These are phyloP conservation scores for Pseudopipra pipra DNA, from an alignment of 2,113 vertebrate genomes.

Conservation along the genomic window DNA sequence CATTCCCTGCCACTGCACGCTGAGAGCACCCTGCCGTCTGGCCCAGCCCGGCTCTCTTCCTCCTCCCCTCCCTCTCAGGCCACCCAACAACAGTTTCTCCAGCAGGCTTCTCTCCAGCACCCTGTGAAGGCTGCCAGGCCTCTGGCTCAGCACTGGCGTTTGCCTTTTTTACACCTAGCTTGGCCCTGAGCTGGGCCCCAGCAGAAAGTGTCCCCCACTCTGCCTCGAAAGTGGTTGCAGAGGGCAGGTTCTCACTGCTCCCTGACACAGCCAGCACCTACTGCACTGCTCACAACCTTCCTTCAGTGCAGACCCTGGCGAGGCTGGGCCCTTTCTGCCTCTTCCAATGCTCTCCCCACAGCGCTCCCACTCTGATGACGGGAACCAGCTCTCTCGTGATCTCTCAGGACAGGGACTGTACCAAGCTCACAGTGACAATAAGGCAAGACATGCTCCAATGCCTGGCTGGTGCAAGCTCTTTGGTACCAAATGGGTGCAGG, in stretches of 20 bases:
- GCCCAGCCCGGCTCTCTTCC: neutral
- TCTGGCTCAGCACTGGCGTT: neutral
- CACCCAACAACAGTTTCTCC: neutral
- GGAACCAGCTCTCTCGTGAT: neutral
- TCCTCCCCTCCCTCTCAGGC: neutral
- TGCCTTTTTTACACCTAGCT: constrained; percentile 49
- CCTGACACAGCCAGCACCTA: neutral
- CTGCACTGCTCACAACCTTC: fast-evolving
- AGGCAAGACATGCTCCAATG: neutral
- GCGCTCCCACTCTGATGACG: neutral
- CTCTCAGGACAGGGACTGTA: neutral
- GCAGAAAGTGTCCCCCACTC: neutral
- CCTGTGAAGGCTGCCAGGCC: neutral
- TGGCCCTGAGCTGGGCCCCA: neutral
- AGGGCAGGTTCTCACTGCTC: neutral
- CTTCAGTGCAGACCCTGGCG: fast-evolving
- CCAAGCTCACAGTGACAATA: neutral
- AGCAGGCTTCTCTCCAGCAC: neutral
- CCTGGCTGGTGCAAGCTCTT: fast-evolving
- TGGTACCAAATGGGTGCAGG: neutral
- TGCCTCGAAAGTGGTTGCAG: fast-evolving
- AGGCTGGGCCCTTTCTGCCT: neutral
- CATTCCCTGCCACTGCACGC: neutral
- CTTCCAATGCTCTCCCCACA: neutral
- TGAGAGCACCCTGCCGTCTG: fast-evolving